phyloP scores from a whole-genome alignment of 2,113 vertebrate genomes.

The Malaclemys terrapin region DNA sequence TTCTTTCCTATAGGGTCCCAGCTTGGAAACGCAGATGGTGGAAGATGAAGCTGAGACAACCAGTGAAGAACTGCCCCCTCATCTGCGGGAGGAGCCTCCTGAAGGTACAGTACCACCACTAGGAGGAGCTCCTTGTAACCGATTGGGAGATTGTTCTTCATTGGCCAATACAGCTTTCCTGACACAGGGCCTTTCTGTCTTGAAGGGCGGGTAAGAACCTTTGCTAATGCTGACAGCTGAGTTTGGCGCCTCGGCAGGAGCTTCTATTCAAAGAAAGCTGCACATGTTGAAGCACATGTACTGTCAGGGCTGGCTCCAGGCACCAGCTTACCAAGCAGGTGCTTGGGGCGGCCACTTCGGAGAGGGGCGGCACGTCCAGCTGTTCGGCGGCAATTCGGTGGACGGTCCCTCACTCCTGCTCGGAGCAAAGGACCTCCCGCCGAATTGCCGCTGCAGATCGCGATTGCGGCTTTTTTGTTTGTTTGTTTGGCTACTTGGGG shows the following conservation, averaged over 20 bases:
- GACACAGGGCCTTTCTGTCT: background rate
- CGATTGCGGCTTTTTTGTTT: no score
- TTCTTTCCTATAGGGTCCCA: conserved; percentile 46
- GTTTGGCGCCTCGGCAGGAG: background rate
- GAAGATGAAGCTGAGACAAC: conserved; percentile 40
- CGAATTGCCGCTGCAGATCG: no score
- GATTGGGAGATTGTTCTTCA: background rate
- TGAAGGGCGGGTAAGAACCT: background rate
- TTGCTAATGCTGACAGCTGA: background rate
- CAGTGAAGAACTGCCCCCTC: conserved; percentile 27
- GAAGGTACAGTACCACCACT: conserved; percentile 21
- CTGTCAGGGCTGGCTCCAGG: no score
- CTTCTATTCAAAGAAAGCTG: background rate
- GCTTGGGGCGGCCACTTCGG: no score
- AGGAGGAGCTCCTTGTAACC: background rate
- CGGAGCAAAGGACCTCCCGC: no score
- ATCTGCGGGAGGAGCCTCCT: conserved; percentile 53
- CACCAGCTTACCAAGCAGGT: no score
- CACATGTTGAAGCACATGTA: background rate
- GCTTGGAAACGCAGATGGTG: conserved; percentile 44
- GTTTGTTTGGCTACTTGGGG: no score
- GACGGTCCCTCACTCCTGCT: no score
- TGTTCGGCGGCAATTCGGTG: no score
- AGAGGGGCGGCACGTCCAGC: no score
- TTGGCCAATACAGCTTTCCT: background rate